A percentile compares a stretch with the other conserved stretches of the same genome.
Evolutionary conservation across 2,113 vertebrate species (phyloP).

Genomic region (Corydoras maculifer): DNA sequence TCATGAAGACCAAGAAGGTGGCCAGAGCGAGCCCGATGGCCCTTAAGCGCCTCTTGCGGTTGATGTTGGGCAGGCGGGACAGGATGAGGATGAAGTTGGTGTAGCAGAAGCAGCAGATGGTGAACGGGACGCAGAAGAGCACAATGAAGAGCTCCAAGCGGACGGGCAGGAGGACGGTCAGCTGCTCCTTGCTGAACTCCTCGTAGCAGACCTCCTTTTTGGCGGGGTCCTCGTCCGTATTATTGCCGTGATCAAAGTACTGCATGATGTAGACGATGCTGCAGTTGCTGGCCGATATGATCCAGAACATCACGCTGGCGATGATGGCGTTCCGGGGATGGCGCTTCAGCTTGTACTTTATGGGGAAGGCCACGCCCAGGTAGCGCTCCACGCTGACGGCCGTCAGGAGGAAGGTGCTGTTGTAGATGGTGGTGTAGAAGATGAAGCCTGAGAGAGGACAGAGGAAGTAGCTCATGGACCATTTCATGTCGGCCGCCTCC

Average conservation of each 20-base stretch:
- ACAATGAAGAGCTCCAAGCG: slow-evolving; percentile 58
- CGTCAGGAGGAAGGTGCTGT: slow-evolving; percentile 67
- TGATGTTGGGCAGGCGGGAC: slow-evolving; percentile 40
- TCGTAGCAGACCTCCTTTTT: slow-evolving; percentile 53
- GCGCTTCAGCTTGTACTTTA: slow-evolving; percentile 58
- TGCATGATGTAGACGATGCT: slow-evolving; percentile 61
- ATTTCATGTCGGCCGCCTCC: slow-evolving; percentile 50
- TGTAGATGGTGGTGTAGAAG: slow-evolving; percentile 71
- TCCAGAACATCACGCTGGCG: slow-evolving; percentile 53
- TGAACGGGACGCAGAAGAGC: slow-evolving; percentile 54
- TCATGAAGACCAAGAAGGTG: slow-evolving; percentile 55
- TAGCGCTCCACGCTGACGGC: slow-evolving; percentile 70
- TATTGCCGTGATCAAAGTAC: slow-evolving; percentile 36
- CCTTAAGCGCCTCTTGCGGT: slow-evolving; percentile 35
- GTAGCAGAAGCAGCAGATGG: slow-evolving; percentile 52
- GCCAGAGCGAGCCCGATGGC: slow-evolving; percentile 51
- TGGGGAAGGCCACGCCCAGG: slow-evolving; percentile 65
- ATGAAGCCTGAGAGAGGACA: slow-evolving; percentile 62
- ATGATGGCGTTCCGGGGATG: slow-evolving; percentile 38
- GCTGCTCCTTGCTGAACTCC: slow-evolving; percentile 50
- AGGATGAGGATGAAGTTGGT: slow-evolving; percentile 47
- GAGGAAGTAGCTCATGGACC: slow-evolving; percentile 50
- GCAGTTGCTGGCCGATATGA: slow-evolving; percentile 58
- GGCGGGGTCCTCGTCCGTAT: background rate
- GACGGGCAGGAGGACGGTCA: slow-evolving; percentile 53